Evolutionary conservation across 2,113 vertebrate genomes (phyloP), one percentile per base, ranked within the genome.

Genomic region (Gnathochromis pfefferi): DNA sequence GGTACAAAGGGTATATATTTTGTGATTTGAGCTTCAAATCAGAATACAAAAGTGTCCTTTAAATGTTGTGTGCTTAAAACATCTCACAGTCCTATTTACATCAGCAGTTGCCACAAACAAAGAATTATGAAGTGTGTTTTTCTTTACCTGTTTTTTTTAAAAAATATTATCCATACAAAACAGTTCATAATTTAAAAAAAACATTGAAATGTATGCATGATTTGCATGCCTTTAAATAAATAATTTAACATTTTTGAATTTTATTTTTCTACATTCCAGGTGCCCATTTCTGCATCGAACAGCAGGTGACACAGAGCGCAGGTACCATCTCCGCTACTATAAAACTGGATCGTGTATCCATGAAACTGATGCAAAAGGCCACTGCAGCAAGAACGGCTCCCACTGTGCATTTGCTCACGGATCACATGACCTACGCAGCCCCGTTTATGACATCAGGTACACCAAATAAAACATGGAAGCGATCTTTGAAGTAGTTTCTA

Each of bases 291-390:
- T 99, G 88, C 98, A 99, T 80, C 97, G 98, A 93, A 99, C 98
- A 85, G 98, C 98, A 9, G 98, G 98, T 53, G 98, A 99, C 96
- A 99, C 98, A 0, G 98, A 99, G 93, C 97, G 98, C 78, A 96
- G 98, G 70, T 99, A 99, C 93, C 98, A 99, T 91, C 95, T 99
- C 68, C 97, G 98, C 81, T 99, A 99, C 92, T 99, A 99, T 91
- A 99, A 99, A 89, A 99, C 98, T 7, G 98, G 98, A 87, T 99
- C 98, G 81, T 99, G 98, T 91, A 99, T 99, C 92, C 98, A 99
- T 12, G 98, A 99, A 96, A 99, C 98, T 0, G 98, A 99, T 93
- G 96, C 97, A 2, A 99, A 99, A 94, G 98, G 98, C 88, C 98
- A 99, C 96, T 99, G 98, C 96, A 98, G 97, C 12, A 99, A 99